Conservation (phyloP, 2,888 invertebrate species). For the Fragum whitleyi region DNA sequence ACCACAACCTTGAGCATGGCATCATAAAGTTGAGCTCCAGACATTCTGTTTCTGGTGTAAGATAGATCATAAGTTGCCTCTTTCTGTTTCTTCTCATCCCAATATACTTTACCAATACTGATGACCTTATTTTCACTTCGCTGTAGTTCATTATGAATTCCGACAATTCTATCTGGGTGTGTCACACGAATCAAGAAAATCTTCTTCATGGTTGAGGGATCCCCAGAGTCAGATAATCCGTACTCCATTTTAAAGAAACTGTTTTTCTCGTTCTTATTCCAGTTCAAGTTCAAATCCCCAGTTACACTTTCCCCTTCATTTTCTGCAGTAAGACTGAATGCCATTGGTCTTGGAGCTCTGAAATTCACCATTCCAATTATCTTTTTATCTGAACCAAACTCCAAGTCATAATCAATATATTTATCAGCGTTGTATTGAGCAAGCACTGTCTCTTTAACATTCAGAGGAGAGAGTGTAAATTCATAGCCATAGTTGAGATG, state of each 20-base stretch:
- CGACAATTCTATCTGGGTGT: constrained; percentile 70
- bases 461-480: constrained; percentile 41
- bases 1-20: constrained; percentile 48
- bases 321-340: constrained; percentile 60
- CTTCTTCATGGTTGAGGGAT: constrained; percentile 62
- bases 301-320: constrained; percentile 65
- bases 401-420: constrained; percentile 66
- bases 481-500: constrained; percentile 40
- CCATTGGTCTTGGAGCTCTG: constrained; percentile 71
- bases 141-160: constrained; percentile 62
- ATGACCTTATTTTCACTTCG: constrained; percentile 53
- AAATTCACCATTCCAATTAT: constrained; percentile 60
- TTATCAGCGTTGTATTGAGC: constrained; percentile 65
- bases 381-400: constrained; percentile 51
- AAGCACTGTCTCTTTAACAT: constrained; percentile 40
- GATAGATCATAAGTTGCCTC: constrained; percentile 66
- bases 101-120: constrained; percentile 66
- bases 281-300: constrained; percentile 75
- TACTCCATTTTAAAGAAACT: constrained; percentile 70
- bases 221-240: constrained; percentile 62
- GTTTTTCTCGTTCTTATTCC: constrained; percentile 75
- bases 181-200: constrained; percentile 64
- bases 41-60: constrained; percentile 26
- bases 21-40: constrained; percentile 8
- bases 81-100: constrained; percentile 71